Percentiles rank a stretch among this genome's conserved stretches.
phyloP scores from a whole-genome alignment of 2,797 vertebrate genomes.

The Sciaenops ocellatus region DNA sequence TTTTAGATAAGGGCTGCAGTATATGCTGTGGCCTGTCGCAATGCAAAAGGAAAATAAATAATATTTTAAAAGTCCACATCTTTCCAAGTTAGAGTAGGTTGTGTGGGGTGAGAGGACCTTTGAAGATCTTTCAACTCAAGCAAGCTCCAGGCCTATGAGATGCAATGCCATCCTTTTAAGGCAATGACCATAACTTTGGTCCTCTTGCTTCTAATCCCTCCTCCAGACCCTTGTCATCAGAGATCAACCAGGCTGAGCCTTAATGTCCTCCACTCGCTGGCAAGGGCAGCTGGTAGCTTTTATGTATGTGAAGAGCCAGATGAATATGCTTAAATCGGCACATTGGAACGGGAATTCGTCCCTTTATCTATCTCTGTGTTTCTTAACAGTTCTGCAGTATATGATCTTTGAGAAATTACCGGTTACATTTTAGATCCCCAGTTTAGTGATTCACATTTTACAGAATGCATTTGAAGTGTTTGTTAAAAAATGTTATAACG shows the following conservation, averaged over 20 bases:
- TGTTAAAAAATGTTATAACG: constrained; percentile 69
- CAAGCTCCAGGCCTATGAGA: constrained; percentile 78
- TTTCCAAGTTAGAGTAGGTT: constrained; percentile 56
- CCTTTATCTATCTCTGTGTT: constrained; percentile 63
- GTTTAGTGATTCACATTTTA: constrained; percentile 70
- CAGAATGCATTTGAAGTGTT: constrained; percentile 75
- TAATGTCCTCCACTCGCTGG: constrained; percentile 77
- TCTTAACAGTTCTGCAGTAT: constrained; percentile 45
- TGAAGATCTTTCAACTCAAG: constrained; percentile 76
- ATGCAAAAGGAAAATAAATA: constrained; percentile 60
- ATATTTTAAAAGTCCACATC: constrained; percentile 61
- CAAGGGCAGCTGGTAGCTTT: constrained; percentile 81
- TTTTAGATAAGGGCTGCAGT: constrained; percentile 17
- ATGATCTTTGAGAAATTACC: constrained; percentile 67
- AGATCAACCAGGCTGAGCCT: constrained; percentile 81
- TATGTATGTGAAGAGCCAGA: constrained; percentile 72
- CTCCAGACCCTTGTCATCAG: constrained; percentile 82
- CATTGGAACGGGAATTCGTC: constrained; percentile 59
- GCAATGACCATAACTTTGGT: constrained; percentile 79
- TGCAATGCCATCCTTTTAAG: constrained; percentile 76
- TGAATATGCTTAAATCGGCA: constrained; percentile 77
- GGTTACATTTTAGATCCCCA: constrained; percentile 52
- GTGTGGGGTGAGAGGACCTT: constrained; percentile 68
- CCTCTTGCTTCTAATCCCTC: constrained; percentile 79
- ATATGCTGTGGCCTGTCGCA: constrained; percentile 38